Conservation (phyloP, 2,113 vertebrate species). For the Vombatus ursinus region DNA sequence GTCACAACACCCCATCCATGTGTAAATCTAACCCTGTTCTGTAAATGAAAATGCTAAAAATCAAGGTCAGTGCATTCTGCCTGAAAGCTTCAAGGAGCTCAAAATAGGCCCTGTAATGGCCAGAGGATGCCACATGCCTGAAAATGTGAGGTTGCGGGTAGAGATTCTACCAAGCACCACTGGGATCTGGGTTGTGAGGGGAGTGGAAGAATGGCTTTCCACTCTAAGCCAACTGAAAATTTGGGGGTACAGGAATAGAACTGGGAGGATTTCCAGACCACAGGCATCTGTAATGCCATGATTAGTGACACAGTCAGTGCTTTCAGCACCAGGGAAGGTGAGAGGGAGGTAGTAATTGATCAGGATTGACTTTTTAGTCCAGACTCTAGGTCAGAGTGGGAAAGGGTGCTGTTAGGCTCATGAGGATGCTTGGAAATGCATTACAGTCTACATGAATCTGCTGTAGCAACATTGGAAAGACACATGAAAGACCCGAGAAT, state of each 20-base stretch:
- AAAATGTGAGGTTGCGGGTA: not conserved
- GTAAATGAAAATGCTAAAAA: not conserved
- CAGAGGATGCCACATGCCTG: not conserved
- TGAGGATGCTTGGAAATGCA: not conserved
- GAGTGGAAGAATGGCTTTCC: not conserved
- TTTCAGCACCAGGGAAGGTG: not conserved
- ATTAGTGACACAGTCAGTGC: too few relatives aligned
- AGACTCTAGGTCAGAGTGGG: not conserved
- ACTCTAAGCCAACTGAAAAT: not conserved
- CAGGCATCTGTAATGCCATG: not conserved
- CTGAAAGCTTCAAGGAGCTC: not conserved
- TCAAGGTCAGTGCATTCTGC: not conserved
- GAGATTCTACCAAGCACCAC: not conserved
- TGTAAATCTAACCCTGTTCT: not conserved
- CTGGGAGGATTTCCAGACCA: rapidly evolving
- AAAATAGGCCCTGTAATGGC: not conserved
- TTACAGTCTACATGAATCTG: not conserved
- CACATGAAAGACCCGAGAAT: not conserved
- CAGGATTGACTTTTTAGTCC: not conserved
- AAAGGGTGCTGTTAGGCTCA: not conserved
- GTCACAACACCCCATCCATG: not conserved
- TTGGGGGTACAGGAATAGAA: too few relatives aligned
- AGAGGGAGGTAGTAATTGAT: not conserved
- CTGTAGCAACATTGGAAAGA: not conserved
- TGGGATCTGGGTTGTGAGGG: not conserved